phyloP scores from a whole-genome alignment of 2,888 invertebrate genomes.

The Erannis defoliaria region DNA sequence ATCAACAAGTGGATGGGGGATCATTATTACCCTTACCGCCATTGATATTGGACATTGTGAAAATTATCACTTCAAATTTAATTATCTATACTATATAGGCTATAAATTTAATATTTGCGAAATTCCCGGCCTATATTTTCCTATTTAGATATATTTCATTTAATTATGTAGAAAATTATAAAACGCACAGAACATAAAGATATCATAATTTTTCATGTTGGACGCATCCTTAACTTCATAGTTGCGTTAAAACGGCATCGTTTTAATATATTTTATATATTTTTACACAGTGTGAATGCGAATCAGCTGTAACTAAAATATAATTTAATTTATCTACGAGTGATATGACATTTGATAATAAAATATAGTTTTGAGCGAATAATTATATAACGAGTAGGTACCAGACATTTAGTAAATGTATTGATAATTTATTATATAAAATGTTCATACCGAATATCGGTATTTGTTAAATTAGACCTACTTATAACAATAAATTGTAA shows the following conservation, averaged over 20 bases:
- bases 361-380: constrained; percentile 27
- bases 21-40: constrained; percentile 79
- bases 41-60: constrained; percentile 82
- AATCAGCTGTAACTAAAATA: constrained; percentile 6
- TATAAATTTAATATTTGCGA: constrained; percentile 49
- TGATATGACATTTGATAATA: constrained; percentile 29
- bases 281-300: background rate
- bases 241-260: background rate
- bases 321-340: constrained; percentile 20
- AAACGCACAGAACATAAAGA: background rate
- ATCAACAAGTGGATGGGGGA: constrained; percentile 80
- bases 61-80: constrained; percentile 75
- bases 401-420: constrained; percentile 15
- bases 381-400: constrained; percentile 22
- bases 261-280: background rate
- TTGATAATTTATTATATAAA: background rate
- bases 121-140: constrained; percentile 53
- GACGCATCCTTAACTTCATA: background rate
- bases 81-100: constrained; percentile 18
- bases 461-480: too few relatives aligned
- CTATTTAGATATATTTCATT: constrained; percentile 1
- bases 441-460: too few relatives aligned
- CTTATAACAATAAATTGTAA: too few relatives aligned
- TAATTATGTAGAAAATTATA: background rate
- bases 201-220: background rate